Conservation (phyloP, 2,888 invertebrate genomes). For the Sipha maydis region DNA sequence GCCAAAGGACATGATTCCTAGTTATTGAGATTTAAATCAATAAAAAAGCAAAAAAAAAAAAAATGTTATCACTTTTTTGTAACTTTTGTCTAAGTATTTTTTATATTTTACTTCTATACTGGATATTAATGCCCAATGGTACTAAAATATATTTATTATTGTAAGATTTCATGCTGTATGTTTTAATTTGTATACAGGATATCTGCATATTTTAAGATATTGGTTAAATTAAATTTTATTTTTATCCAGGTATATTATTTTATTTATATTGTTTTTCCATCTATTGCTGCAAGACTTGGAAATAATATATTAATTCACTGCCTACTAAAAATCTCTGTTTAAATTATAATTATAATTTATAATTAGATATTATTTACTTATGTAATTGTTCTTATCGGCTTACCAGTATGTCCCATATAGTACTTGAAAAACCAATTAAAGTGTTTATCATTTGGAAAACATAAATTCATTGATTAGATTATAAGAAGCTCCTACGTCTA, state of each 20-base stretch:
- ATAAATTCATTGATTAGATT: conserved; percentile 57
- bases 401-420: conserved; percentile 51
- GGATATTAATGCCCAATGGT: no score
- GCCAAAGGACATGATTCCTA: no score
- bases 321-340: conserved; percentile 38
- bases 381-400: conserved; percentile 61
- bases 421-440: conserved; percentile 61
- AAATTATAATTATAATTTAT: conserved; percentile 55
- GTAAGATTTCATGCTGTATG: no score
- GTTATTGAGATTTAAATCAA: no score
- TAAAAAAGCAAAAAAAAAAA: no score
- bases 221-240: neutral
- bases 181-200: neutral
- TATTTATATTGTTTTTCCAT: conserved; percentile 36
- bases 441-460: conserved; percentile 55
- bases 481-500: conserved; percentile 28
- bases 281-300: neutral
- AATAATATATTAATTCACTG: conserved; percentile 43
- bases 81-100: no score
- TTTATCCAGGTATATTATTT: neutral
- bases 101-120: no score
- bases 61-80: no score
- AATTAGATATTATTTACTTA: conserved; percentile 61
- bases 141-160: no score
- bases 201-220: neutral